Evolutionary conservation across 2,113 vertebrate genomes (phyloP).

Genomic region (Elephantulus edwardii): DNA sequence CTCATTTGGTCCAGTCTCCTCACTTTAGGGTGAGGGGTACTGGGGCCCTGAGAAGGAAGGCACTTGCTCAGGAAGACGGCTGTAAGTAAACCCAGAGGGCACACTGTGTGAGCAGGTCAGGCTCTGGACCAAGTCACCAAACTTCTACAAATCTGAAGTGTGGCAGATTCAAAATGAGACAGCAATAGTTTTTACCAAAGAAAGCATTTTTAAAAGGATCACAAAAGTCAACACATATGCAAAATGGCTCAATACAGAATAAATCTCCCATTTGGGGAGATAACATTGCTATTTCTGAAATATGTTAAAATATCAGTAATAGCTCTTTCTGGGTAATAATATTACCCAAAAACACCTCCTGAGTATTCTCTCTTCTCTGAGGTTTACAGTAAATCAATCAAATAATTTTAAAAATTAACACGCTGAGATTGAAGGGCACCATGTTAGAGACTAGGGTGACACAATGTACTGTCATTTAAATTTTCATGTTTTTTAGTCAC

Average conservation of each 20-base stretch:
- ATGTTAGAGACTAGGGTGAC: not conserved
- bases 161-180: not conserved
- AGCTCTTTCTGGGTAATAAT: not conserved
- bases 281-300: not conserved
- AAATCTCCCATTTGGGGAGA: not conserved
- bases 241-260: not conserved
- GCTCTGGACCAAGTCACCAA: not conserved
- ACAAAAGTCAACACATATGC: not conserved
- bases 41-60: not conserved
- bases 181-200: not conserved
- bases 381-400: not conserved
- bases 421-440: not conserved
- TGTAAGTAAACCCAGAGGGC: too few relatives aligned
- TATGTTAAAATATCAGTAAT: not conserved
- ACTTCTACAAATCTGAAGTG: not conserved
- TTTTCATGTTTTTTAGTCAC: not conserved
- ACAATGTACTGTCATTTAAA: not conserved
- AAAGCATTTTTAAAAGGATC: not conserved
- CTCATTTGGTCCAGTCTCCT: not conserved
- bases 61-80: not conserved
- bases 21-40: not conserved
- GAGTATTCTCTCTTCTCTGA: slow-evolving; percentile 31
- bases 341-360: too few relatives aligned
- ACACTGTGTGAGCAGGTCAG: not conserved
- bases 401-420: slow-evolving; percentile 36